These are phyloP conservation scores for Geococcyx californianus DNA, from an alignment of 2,113 vertebrate species.

Conservation along the genomic window DNA sequence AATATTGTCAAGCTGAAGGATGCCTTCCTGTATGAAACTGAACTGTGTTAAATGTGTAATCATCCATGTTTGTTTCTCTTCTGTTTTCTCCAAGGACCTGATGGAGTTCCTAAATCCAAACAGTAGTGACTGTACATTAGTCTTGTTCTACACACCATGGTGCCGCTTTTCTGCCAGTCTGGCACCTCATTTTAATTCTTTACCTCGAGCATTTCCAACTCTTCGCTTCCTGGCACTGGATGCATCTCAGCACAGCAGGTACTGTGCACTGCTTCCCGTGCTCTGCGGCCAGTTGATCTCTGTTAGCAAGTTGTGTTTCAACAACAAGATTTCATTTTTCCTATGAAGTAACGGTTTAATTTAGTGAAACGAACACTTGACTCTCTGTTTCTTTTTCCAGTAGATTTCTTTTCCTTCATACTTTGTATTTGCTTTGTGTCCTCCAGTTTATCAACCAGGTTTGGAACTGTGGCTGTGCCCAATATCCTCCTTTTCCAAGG, in stretches of 20 bases:
- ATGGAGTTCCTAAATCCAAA: constrained; percentile 96
- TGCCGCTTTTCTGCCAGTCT: constrained; percentile 93
- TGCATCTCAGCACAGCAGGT: constrained; percentile 98
- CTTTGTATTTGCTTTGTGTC: constrained; percentile 22
- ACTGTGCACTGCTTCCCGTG: not conserved
- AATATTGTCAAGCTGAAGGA: not conserved
- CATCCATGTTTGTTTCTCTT: not conserved
- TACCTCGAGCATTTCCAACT: constrained; percentile 90
- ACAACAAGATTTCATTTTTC: not conserved
- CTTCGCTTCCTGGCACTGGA: constrained; percentile 94
- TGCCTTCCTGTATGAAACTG: not conserved
- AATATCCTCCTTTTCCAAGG: constrained; percentile 98
- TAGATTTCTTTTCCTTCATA: not conserved
- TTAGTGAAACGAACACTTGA: not conserved
- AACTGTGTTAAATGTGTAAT: not conserved
- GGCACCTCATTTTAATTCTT: constrained; percentile 94
- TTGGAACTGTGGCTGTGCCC: constrained; percentile 96
- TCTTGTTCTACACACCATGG: constrained; percentile 94
- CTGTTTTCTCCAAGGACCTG: constrained; percentile 82
- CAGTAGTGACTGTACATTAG: constrained; percentile 90
- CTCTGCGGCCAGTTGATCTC: not conserved
- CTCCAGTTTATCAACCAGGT: constrained; percentile 92
- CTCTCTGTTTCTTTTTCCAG: not conserved
- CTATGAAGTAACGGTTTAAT: not conserved
- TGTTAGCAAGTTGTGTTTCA: not conserved